phyloP scores from a whole-genome alignment of 2,113 vertebrate species.

The Agapornis roseicollis region DNA sequence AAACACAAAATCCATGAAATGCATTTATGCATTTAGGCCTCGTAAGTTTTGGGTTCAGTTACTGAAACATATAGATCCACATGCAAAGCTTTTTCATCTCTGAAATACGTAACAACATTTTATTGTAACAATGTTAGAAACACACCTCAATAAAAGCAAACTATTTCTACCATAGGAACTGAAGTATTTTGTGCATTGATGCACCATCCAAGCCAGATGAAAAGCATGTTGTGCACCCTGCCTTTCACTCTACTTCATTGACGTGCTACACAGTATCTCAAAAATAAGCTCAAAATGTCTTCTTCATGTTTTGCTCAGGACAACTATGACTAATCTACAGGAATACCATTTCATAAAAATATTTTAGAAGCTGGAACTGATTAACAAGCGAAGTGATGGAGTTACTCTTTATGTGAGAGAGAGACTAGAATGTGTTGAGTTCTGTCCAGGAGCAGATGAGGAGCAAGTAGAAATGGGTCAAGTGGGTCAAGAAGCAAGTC shows the following conservation, averaged over 20 bases:
- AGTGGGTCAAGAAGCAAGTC: no score
- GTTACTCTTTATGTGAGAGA: no score
- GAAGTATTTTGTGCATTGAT: background rate
- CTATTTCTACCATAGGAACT: background rate
- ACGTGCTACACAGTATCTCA: background rate
- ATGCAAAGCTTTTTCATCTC: background rate
- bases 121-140: background rate
- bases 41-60: background rate
- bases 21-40: background rate
- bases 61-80: background rate
- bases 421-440: no score
- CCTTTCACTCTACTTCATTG: background rate
- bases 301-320: background rate
- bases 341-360: background rate
- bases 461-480: no score
- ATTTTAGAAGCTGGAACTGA: background rate
- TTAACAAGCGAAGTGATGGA: no score
- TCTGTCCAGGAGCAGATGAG: no score
- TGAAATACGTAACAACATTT: background rate
- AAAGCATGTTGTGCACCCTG: background rate
- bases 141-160: background rate
- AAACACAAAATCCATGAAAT: background rate
- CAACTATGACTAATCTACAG: background rate
- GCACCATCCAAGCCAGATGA: background rate
- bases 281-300: background rate